phyloP scores from a whole-genome alignment of 2,888 invertebrate genomes.

The Altica lythri region DNA sequence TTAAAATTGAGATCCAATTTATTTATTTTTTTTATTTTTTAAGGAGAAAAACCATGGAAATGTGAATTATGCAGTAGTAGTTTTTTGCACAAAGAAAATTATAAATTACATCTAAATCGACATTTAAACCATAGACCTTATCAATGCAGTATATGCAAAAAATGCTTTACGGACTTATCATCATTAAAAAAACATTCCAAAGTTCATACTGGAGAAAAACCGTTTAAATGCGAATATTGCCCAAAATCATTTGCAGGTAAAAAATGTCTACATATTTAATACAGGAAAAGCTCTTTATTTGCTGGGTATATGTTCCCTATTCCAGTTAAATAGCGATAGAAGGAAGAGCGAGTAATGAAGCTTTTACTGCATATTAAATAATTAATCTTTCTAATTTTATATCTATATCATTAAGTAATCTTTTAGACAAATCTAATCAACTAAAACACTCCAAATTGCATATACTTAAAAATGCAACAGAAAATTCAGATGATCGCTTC shows the following conservation, averaged over 20 bases:
- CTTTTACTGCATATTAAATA: no score
- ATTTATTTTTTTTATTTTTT: conserved; percentile 11
- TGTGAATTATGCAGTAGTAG: conserved; percentile 65
- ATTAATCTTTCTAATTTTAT: no score
- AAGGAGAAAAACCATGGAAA: conserved; percentile 61
- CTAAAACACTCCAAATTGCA: conserved; percentile 9
- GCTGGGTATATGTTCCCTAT: no score
- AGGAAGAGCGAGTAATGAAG: no score
- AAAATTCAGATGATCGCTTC: conserved; percentile 20
- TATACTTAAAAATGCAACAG: background rate
- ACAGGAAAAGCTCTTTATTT: no score
- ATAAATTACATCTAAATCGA: conserved; percentile 68
- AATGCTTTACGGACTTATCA: conserved; percentile 69
- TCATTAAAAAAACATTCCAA: conserved; percentile 68
- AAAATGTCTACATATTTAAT: conserved; percentile 62
- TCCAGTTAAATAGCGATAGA: no score
- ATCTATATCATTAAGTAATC: background rate
- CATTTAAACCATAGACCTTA: conserved; percentile 70
- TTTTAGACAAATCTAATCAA: conserved; percentile 15
- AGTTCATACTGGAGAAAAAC: conserved; percentile 70
- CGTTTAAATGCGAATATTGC: conserved; percentile 73
- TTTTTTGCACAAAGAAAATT: conserved; percentile 66
- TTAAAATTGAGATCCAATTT: no score
- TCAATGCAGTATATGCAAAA: conserved; percentile 63
- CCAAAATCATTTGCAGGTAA: conserved; percentile 78